These are phyloP conservation scores for Habrosyne pyritoides DNA, from an alignment of 2,888 invertebrate genomes.

Conservation along the genomic window DNA sequence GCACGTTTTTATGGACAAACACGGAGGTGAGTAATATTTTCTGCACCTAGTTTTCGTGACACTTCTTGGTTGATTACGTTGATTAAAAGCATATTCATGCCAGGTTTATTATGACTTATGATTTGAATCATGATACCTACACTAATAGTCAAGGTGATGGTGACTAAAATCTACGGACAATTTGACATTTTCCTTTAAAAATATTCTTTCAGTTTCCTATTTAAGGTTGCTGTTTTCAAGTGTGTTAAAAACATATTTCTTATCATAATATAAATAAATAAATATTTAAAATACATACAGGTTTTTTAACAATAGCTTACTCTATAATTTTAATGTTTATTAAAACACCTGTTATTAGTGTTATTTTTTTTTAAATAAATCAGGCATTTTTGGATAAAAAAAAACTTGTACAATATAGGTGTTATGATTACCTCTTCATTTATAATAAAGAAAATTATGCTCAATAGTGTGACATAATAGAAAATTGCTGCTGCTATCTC, in stretches of 20 bases:
- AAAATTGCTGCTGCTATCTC: conserved; percentile 22
- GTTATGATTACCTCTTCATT: neutral
- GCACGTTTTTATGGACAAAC: conserved; percentile 91
- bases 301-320: too few species aligned
- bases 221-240: too few species aligned
- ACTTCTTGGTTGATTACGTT: neutral
- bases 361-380: too few species aligned
- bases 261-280: neutral
- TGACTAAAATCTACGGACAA: neutral
- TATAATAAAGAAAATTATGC: conserved; percentile 6
- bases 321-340: too few species aligned
- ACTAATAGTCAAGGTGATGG: neutral
- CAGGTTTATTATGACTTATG: neutral
- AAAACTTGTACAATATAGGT: too few species aligned
- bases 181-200: neutral
- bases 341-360: too few species aligned
- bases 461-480: conserved; percentile 18
- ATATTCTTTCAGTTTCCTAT: neutral
- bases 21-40: conserved; percentile 87
- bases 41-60: neutral
- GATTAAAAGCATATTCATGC: neutral
- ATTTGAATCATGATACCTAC: neutral
- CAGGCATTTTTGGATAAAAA: too few species aligned
- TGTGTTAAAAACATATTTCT: too few species aligned
- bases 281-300: too few species aligned